A percentile compares a stretch with the other conserved stretches of the same genome.
These are phyloP conservation scores for Urocolius indicus DNA, from an alignment of 2,113 vertebrate genomes.

Conservation along the genomic window DNA sequence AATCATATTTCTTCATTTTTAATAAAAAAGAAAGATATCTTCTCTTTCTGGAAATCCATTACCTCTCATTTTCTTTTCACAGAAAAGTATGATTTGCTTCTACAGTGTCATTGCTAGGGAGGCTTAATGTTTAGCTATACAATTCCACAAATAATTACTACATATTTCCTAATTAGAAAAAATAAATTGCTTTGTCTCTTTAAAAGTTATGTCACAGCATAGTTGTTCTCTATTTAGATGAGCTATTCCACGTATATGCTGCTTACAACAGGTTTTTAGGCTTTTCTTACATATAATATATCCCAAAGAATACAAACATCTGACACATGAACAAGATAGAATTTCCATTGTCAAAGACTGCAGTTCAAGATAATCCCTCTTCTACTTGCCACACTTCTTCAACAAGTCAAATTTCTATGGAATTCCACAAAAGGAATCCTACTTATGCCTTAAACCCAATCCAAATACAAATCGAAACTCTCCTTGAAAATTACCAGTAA, in stretches of 20 bases:
- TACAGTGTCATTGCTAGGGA: background rate
- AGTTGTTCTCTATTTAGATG: background rate
- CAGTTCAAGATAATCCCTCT: background rate
- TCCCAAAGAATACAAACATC: background rate
- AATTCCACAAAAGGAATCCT: background rate
- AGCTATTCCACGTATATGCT: background rate
- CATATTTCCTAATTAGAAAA: background rate
- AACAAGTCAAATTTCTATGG: background rate
- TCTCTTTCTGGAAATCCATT: background rate
- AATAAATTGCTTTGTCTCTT: background rate
- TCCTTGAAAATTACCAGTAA: background rate
- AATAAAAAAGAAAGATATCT: background rate
- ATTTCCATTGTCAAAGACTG: accelerated
- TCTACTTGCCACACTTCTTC: background rate
- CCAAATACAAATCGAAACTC: background rate
- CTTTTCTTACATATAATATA: background rate
- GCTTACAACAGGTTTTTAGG: background rate
- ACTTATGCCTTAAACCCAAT: background rate
- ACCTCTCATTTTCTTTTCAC: background rate
- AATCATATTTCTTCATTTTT: background rate
- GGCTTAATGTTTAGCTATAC: background rate
- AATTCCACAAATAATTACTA: background rate
- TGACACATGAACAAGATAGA: background rate
- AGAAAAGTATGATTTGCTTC: background rate
- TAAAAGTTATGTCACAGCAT: background rate